These are phyloP conservation scores for Phalera bucephala DNA, from an alignment of 2,888 invertebrate species.

Conservation along the genomic window DNA sequence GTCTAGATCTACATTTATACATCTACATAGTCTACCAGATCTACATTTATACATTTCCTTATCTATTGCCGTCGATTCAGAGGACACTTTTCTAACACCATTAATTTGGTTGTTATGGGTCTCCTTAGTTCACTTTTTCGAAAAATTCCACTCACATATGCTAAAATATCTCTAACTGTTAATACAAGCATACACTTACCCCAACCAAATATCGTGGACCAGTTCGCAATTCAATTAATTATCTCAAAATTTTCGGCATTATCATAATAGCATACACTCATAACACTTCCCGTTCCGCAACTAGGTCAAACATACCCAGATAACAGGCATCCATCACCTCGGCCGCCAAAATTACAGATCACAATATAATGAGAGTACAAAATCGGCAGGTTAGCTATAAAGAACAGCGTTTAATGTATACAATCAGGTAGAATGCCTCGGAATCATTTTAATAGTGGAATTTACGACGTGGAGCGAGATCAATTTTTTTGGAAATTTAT, in stretches of 20 bases:
- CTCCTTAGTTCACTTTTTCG: no score
- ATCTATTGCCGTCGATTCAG: no score
- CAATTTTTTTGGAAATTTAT: slow-evolving; percentile 62
- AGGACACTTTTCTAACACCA: no score
- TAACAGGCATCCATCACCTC: slow-evolving; percentile 20
- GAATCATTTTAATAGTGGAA: slow-evolving; percentile 25
- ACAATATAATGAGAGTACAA: slow-evolving; percentile 42
- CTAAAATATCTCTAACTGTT: no score
- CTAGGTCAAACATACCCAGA: slow-evolving; percentile 1
- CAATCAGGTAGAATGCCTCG: slow-evolving; percentile 27
- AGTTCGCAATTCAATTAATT: neutral
- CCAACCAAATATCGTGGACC: no score
- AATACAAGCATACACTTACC: no score
- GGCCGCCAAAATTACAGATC: slow-evolving; percentile 49
- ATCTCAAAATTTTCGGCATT: neutral
- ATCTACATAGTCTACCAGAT: no score
- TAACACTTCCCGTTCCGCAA: slow-evolving; percentile 1
- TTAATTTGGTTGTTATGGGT: no score
- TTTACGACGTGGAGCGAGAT: slow-evolving; percentile 53
- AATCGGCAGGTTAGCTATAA: slow-evolving; percentile 33
- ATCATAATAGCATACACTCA: neutral
- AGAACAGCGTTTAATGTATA: slow-evolving; percentile 35
- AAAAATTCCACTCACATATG: no score
- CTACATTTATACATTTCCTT: no score
- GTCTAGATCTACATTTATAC: no score